Evolutionary conservation across 1,140 invertebrate genomes (phyloP).

Genomic region (Drosophila kurseongensis): DNA sequence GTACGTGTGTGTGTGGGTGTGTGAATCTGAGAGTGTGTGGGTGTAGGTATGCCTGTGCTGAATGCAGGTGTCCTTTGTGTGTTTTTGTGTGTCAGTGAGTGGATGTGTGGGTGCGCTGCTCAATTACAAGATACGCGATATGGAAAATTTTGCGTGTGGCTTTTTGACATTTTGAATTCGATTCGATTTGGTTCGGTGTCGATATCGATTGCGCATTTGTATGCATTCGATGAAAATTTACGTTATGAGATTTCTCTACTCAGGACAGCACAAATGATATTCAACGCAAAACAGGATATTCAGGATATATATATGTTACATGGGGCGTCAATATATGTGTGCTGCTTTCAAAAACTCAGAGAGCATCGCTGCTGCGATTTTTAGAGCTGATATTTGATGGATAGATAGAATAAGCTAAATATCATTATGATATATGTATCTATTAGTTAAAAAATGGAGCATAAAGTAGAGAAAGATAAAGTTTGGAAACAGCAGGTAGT

Average conservation of each 20-base stretch:
- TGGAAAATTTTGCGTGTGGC: constrained; percentile 51
- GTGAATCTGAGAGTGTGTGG: constrained; percentile 7
- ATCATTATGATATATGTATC: constrained; percentile 20
- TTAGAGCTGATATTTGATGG: constrained; percentile 18
- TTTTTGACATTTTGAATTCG: constrained; percentile 52
- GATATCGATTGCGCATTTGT: constrained; percentile 40
- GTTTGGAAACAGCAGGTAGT: constrained; percentile 50
- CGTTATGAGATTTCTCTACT: constrained; percentile 84
- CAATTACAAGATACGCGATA: constrained; percentile 58
- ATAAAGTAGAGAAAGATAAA: constrained; percentile 46
- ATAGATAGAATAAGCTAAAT: constrained; percentile 29
- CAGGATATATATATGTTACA: constrained; percentile 24
- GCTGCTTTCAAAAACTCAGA: constrained; percentile 42
- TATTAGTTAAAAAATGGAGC: constrained; percentile 18
- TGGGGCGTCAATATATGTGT: constrained; percentile 62
- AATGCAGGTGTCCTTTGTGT: constrained; percentile 26
- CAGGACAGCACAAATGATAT: constrained; percentile 80
- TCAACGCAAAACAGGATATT: constrained; percentile 27
- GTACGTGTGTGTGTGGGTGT: constrained; percentile 22
- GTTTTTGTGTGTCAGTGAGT: constrained; percentile 15
- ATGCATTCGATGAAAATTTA: constrained; percentile 84
- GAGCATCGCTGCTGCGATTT: constrained; percentile 31
- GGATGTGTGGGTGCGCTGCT: constrained; percentile 50
- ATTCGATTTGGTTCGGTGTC: constrained; percentile 42
- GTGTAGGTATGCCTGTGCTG: constrained; percentile 31